Evolutionary conservation across 2,113 vertebrate genomes (phyloP), one percentile per base, ranked within the genome.

Genomic region (Perognathus longimembris): DNA sequence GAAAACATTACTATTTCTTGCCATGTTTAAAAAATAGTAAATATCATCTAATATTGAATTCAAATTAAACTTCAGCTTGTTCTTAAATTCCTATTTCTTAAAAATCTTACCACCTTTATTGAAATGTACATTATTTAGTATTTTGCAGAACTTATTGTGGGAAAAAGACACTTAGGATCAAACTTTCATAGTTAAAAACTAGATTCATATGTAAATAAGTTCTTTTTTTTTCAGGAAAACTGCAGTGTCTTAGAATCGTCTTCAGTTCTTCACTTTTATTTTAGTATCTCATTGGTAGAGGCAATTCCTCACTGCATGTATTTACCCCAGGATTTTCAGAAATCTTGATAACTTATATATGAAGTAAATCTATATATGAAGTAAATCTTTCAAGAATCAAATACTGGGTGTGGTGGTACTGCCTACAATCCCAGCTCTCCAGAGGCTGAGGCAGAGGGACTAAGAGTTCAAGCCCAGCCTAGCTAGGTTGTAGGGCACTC

Each of bases 231-330:
- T 54, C 40, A 40, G 76, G 5, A 11, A 81, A 74, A 57, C 7
- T 57, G 21, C 26, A 32, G 61, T 59, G 42, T 70, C 73, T 54
- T 54, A 8, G 61, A 74, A 7, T 74, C n/a, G n/a, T 3, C 18
- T 80, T 92, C 15, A 38, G 40, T 87, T 74, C 76, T 81, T 7
- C n/a, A 73, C 57, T 92, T 50, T 7, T 38, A 64, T 73, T 87
- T 40, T 32, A 54, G 28, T 40, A 14, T 15, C 42, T 83, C 42
- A 34, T 14, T 66, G 57, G 36, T 42, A 38, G 45, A 66, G 40
- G 59, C 10, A 40, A 17, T 67, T 81, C 15, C 34, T 28, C 28
- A 28, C 28, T 54, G 28, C 59, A 81, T 66, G 80, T 92, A 22
- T 40, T 54, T 30, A 74, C 40, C 21, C 24, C 9, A 63, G 57